Base-by-base conservation (phyloP, 2,888 invertebrate genomes). In the Pollenia labialis region DNA sequence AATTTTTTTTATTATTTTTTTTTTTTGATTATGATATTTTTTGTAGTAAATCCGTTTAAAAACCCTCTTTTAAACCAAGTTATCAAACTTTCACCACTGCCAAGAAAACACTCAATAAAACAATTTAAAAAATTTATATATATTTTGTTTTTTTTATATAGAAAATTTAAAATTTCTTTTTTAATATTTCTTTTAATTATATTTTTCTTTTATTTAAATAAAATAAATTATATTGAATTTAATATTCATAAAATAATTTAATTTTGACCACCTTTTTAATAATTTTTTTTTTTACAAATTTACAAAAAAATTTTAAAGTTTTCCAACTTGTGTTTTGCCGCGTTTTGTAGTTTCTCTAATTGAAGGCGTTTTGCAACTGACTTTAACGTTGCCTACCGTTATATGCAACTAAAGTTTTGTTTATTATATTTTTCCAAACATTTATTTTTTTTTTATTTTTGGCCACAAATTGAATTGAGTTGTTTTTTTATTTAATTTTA, bases 301-400 rank as follows among this genome's bases (percentile, higher is more conserved):
- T n/a, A 14, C 54, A 50, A 16, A 48, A 48, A 58, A 56, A 68
- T 16, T 48, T 81, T 79, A 44, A 54, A 62, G 11, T 72, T 72
- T 1, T 66, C 46, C 14, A 56, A 62, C 52, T 46, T 79, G 54
- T 32, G 54, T 72, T 79, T 69, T 74, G 42, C 81, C 87, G 85
- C 81, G 79, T 62, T 64, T 79, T 42, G 83, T 87, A 85, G 83
- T 83, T 85, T 74, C 81, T 83, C 81, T 76, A 79, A 81, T 72
- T 81, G 54, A 85, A 88, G 88, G 76, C 88, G 85, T 88, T 87
- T 88, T 74, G 64, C 88, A 88, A 89, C 89, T 89, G 85, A 87
- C 54, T 79, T 72, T 54, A 54, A 52, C 32, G 71, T 56, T 72
- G 80, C 68, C 74, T 42, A 72, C 66, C 85, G 88, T 87, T 88